phyloP scores from a whole-genome alignment of 2,113 vertebrate genomes.

The Dicentrarchus labrax region DNA sequence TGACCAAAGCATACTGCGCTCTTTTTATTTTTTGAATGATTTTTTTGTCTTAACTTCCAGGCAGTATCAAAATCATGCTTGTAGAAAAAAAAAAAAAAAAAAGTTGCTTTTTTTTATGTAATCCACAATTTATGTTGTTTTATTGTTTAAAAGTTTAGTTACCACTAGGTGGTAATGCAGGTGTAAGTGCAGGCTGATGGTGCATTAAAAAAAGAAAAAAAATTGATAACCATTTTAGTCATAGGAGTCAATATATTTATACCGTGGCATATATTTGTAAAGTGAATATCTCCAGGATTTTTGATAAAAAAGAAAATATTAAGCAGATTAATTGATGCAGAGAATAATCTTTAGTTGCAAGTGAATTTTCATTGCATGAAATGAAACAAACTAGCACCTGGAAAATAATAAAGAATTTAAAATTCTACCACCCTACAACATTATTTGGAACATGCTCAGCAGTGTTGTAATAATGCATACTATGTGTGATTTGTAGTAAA shows the following conservation, averaged over 20 bases:
- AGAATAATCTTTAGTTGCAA: neutral
- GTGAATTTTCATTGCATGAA: neutral
- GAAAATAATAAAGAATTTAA: neutral
- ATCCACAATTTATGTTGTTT: too few species aligned
- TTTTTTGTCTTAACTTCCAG: neutral
- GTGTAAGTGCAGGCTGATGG: neutral
- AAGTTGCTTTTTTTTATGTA: neutral
- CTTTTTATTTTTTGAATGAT: neutral
- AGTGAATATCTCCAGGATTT: neutral
- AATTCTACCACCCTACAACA: neutral
- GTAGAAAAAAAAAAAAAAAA: neutral
- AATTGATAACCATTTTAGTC: neutral
- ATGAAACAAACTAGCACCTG: neutral
- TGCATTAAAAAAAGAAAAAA: neutral
- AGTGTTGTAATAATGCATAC: neutral
- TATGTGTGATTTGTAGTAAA: neutral
- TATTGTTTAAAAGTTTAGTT: neutral
- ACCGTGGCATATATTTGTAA: neutral
- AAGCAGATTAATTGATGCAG: neutral
- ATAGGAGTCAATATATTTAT: neutral
- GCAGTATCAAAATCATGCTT: neutral
- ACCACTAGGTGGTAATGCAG: neutral
- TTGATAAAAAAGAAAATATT: neutral
- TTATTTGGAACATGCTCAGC: conserved; percentile 2
- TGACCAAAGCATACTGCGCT: neutral